Evolutionary conservation across 1,140 invertebrate species (phyloP), one percentile per base, ranked within the genome.

Genomic region (Polyergus mexicanus): DNA sequence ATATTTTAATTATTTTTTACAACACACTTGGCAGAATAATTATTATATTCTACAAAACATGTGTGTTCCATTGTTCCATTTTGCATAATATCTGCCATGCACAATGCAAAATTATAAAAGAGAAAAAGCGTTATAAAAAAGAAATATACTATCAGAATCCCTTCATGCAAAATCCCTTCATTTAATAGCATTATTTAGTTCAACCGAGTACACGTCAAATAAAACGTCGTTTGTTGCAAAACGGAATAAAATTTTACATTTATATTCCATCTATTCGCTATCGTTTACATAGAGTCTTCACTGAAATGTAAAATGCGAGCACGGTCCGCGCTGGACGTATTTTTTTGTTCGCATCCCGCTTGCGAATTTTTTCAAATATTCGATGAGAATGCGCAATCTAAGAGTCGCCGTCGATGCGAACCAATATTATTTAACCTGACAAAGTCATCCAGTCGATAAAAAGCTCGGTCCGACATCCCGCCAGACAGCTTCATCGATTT

Each of bases 401-500:
- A 83, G 78, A 54, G 51, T n/a, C 54, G 68, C 78, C 68, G 60
- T 72, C 78, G 68, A 41, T n/a, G 78, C 25, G 68, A 74, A 56
- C 68, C 68, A 83, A 74, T 83, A 83, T 83, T 72, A 83, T 83
- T 83, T 60, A 69, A 83, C 68, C 68, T 60, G 78, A 83, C 68
- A 83, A 69, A 83, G 78, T 83, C 66, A 83, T 83, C 68, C 78
- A 56, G 60, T 69, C 78, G 68, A 83, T 83, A 83, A 83, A 83
- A 83, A 83, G 78, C 78, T 83, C 78, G 74, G 78, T 83, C 54
- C 54, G 78, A 83, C 78, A 74, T 74, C 78, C 68, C 54, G 78
- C 54, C 72, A 83, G 78, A 83, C 78, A 83, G 78, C 78, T 83
- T 76, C 63, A 80, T 85, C 84, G 84, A 85, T 85, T 85, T 83